Conservation (phyloP, 2,113 vertebrate species). For the Gulo gulo region DNA sequence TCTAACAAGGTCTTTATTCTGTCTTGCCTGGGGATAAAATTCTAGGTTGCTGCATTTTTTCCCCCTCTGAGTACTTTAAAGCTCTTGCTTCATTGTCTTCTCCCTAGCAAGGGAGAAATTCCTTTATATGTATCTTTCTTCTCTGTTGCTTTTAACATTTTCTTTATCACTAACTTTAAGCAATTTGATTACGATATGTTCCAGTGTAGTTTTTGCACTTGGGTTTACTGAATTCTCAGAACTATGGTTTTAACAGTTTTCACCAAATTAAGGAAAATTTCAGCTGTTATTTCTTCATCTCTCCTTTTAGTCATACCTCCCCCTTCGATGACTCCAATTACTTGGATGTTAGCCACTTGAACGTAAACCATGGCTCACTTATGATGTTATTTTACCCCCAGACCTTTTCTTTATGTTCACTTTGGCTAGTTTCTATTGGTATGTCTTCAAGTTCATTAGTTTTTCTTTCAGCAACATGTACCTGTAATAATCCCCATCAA, state of each 20-base stretch:
- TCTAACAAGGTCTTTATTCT: not conserved
- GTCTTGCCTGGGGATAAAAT: not conserved
- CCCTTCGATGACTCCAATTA: not conserved
- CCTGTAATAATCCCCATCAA: not conserved
- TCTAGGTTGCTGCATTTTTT: not conserved
- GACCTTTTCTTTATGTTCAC: not conserved
- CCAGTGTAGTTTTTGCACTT: not conserved
- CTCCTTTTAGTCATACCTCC: not conserved
- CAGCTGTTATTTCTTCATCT: not conserved
- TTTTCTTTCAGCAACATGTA: not conserved
- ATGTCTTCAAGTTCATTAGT: not conserved
- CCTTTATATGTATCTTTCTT: not conserved
- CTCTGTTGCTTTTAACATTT: not conserved
- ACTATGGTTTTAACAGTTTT: not conserved
- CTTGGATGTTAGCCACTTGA: not conserved
- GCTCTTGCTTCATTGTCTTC: not conserved
- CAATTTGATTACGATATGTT: not conserved
- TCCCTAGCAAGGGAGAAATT: not conserved
- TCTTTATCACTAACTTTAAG: constrained; percentile 2
- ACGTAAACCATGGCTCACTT: not conserved
- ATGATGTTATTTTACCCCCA: not conserved
- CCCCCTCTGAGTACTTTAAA: not conserved
- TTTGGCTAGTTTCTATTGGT: not conserved
- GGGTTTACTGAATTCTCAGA: not conserved
- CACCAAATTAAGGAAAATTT: not conserved